Conservation (phyloP, 1,140 invertebrate genomes). For the Lepidostoma basale region DNA sequence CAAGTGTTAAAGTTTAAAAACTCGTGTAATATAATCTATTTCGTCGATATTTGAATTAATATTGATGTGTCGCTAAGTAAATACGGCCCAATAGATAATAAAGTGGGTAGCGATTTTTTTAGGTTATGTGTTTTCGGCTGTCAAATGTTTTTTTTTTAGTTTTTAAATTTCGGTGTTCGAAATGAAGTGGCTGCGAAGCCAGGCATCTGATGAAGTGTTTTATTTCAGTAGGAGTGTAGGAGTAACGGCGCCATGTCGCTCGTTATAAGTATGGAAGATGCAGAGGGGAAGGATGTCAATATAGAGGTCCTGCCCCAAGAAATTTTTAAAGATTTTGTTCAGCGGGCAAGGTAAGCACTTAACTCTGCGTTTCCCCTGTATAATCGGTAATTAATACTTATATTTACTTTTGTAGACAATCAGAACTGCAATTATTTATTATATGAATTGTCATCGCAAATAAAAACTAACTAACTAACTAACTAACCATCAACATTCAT, state of each 20-base stretch:
- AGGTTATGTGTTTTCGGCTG: too few relatives aligned
- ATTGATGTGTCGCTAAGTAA: neutral
- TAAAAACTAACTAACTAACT: too few relatives aligned
- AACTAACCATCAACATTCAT: too few relatives aligned
- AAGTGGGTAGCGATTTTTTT: neutral
- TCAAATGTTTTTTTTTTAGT: too few relatives aligned
- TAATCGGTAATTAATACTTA: neutral
- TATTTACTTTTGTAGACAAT: too few relatives aligned
- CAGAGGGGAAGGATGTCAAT: constrained; percentile 33
- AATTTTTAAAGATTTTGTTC: constrained; percentile 29
- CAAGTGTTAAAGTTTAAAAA: too few relatives aligned
- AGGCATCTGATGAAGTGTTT: neutral
- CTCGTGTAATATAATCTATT: too few relatives aligned
- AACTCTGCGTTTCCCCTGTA: neutral
- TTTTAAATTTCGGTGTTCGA: too few relatives aligned
- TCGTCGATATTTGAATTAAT: too few relatives aligned
- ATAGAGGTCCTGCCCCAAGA: constrained; percentile 36
- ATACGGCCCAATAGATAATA: neutral
- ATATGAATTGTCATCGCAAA: too few relatives aligned
- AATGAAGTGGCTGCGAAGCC: too few relatives aligned
- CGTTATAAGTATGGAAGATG: constrained; percentile 37
- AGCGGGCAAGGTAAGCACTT: constrained; percentile 32
- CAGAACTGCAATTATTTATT: too few relatives aligned
- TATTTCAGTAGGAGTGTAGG: neutral
- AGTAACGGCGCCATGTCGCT: constrained; percentile 30